phyloP scores from a whole-genome alignment of 2,888 invertebrate species.

The Crepidodera aurea region DNA sequence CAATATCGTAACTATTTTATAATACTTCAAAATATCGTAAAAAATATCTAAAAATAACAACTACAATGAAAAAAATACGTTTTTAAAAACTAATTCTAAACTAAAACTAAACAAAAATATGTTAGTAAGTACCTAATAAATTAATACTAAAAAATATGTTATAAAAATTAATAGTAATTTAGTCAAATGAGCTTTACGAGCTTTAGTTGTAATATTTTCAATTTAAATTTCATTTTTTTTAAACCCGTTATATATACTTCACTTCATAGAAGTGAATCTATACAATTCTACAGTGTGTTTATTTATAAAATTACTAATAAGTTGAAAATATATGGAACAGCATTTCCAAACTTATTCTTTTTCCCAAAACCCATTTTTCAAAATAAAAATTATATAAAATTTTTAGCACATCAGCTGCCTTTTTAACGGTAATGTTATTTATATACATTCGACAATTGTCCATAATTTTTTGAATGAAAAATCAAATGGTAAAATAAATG shows the following conservation, averaged over 20 bases:
- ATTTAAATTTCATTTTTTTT: constrained; percentile 25
- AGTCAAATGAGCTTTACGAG: constrained; percentile 20
- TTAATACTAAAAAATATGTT: neutral
- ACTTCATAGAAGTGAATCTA: constrained; percentile 55
- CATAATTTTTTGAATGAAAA: too few relatives aligned
- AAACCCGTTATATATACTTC: constrained; percentile 40
- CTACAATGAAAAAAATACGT: constrained; percentile 22
- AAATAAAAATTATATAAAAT: too few relatives aligned
- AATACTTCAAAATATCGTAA: constrained; percentile 41
- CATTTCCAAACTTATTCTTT: neutral
- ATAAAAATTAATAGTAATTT: constrained; percentile 4
- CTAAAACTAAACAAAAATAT: constrained; percentile 27
- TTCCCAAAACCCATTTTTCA: too few relatives aligned
- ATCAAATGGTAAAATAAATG: too few relatives aligned
- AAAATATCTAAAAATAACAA: constrained; percentile 36
- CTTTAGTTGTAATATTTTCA: constrained; percentile 5
- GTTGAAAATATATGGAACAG: constrained; percentile 1
- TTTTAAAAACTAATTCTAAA: constrained; percentile 26
- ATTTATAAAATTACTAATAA: constrained; percentile 14
- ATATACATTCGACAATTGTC: too few relatives aligned
- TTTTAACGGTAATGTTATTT: too few relatives aligned
- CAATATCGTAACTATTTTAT: constrained; percentile 50
- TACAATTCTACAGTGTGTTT: constrained; percentile 35
- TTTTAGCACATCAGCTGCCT: too few relatives aligned
- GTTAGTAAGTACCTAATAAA: constrained; percentile 26